A percentile compares a stretch with the other conserved stretches of the same genome.
Evolutionary conservation across 2,797 vertebrate genomes (phyloP).

Genomic region (Lithobates sylvaticus): DNA sequence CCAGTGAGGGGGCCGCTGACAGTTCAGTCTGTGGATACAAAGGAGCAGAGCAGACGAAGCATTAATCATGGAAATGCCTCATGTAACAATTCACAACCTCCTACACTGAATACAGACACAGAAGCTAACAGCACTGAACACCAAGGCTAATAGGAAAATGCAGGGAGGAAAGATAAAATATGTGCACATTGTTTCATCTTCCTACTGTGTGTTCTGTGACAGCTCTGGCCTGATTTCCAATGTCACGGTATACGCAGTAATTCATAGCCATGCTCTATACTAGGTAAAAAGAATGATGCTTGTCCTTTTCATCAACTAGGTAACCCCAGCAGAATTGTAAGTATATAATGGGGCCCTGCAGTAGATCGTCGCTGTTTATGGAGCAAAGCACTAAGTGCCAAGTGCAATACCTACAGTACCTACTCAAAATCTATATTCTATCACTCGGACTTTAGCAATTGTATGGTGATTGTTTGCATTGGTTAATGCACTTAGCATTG

Average conservation of each 20-base stretch:
- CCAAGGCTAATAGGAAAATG: conserved; percentile 1
- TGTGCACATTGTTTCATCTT: neutral
- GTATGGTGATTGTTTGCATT: too few species aligned
- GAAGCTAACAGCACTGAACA: neutral
- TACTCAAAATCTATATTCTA: too few species aligned
- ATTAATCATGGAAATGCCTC: conserved; percentile 1
- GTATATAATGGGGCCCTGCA: too few species aligned
- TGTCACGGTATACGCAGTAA: neutral
- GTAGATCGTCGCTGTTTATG: too few species aligned
- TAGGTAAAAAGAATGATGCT: neutral
- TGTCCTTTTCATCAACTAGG: too few species aligned
- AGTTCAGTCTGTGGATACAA: conserved; percentile 9
- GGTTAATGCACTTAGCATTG: too few species aligned
- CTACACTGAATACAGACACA: neutral
- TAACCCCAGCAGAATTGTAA: too few species aligned
- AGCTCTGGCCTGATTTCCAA: neutral
- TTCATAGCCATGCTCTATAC: neutral
- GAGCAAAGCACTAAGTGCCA: too few species aligned
- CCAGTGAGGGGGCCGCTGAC: neutral
- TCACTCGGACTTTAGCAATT: too few species aligned
- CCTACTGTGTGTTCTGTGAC: neutral
- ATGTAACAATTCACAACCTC: conserved; percentile 1
- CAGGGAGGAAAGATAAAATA: neutral
- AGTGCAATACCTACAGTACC: too few species aligned
- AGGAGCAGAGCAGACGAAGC: neutral